Base-by-base conservation (phyloP, 2,888 invertebrate genomes). In the Eupithecia insigniata region DNA sequence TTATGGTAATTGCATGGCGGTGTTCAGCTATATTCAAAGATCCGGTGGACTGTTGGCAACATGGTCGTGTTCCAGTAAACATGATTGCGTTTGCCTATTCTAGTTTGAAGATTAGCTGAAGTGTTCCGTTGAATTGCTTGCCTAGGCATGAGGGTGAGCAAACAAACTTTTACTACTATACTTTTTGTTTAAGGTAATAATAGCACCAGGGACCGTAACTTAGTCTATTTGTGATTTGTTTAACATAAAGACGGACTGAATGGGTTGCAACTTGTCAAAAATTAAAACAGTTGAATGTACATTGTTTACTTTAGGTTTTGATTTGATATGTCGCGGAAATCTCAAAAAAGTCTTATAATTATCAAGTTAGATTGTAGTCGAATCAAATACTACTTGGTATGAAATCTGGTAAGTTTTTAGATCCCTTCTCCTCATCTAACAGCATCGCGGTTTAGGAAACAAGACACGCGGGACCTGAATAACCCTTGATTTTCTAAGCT, bases 401-500 rank as follows among this genome's bases (percentile, higher is more conserved):
- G 2, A 16, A 60, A 60, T 60, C 60, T 8, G 60, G 60, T 60
- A 30, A 60, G 18, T 3, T 30, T 60, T 8, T 60, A 30, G 28
- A 8, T 55, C 26, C 30, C 30, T 18, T 30, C 30, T 60, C 60
- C 18, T 60, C 60, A 26, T 16, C 64, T n/a, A 36, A 34, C 14
- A 64, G 22, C 16, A 39, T 14, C 61, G 71, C 46, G 74, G 71
- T 69, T 71, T 71, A 51, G 72, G 66, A 78, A 76, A 74, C 79
- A 78, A 76, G 79, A 55, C 76, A 75, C 79, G 78, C 73, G 77
- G 61, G 60, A 65, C 55, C 55, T 78, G 77, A 79, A 79, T 78
- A 72, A 72, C 61, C 66, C 75, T 72, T 79, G 77, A 79, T 79
- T 79, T 78, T 71, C 72, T 74, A 69, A 69, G 69, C 70, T 67